Evolutionary conservation across 2,888 invertebrate genomes (phyloP).

Genomic region (Odontocolon sp.): DNA sequence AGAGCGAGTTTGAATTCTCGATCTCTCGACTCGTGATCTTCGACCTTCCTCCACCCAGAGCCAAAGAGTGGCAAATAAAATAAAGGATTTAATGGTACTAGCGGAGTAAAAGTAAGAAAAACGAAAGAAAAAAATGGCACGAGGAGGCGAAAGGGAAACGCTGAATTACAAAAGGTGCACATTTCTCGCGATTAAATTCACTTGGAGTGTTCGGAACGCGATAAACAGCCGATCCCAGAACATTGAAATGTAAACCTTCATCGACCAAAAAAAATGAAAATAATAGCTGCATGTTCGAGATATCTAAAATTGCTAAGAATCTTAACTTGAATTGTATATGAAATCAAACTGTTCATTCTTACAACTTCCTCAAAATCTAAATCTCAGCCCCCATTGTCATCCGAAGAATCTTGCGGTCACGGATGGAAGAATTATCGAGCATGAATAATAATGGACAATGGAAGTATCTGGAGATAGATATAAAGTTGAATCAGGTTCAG

Average conservation of each 20-base stretch:
- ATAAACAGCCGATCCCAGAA: conserved; percentile 26
- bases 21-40: conserved; percentile 20
- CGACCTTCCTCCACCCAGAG: conserved; percentile 17
- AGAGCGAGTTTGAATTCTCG: background rate
- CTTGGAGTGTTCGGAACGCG: conserved; percentile 4
- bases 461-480: conserved; percentile 53
- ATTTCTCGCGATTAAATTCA: conserved; percentile 25
- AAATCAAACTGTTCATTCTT: conserved; percentile 22
- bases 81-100: conserved; percentile 46
- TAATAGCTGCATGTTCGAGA: background rate
- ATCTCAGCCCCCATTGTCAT: conserved; percentile 47
- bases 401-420: conserved; percentile 42
- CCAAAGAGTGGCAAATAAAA: conserved; percentile 49
- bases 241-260: background rate
- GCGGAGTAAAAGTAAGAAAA: background rate
- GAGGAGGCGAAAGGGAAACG: too few relatives aligned
- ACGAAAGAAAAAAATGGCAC: background rate
- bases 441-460: conserved; percentile 62
- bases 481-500: conserved; percentile 52
- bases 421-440: conserved; percentile 53
- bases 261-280: conserved; percentile 3
- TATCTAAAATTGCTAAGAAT: background rate
- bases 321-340: too few relatives aligned
- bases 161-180: conserved; percentile 31
- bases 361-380: conserved; percentile 35